Evolutionary conservation across 2,797 vertebrate species (phyloP).

Genomic region (Acropternis orthonyx): DNA sequence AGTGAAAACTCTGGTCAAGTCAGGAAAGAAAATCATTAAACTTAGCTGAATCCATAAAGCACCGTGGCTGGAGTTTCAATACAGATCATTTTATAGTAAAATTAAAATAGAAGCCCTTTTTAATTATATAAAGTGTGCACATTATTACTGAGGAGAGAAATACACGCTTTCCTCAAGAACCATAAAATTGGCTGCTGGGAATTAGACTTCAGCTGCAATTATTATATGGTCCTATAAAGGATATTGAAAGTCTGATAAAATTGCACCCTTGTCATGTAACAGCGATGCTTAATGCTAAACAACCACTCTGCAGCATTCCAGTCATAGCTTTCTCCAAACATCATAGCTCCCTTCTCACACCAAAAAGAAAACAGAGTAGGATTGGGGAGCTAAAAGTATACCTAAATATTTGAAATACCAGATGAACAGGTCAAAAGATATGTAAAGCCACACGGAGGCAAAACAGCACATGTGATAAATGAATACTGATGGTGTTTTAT

Average conservation of each 20-base stretch:
- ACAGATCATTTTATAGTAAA: slow-evolving; percentile 56
- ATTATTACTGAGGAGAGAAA: slow-evolving; percentile 59
- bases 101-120: slow-evolving; percentile 69
- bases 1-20: not conserved
- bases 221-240: slow-evolving; percentile 60
- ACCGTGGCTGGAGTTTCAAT: slow-evolving; percentile 2
- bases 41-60: slow-evolving; percentile 6
- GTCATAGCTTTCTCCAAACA: slow-evolving; percentile 47
- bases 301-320: slow-evolving; percentile 53
- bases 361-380: not conserved
- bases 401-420: slow-evolving; percentile 24
- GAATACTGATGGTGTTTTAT: not conserved
- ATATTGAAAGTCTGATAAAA: slow-evolving; percentile 60
- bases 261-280: slow-evolving; percentile 41
- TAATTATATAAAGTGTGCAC: slow-evolving; percentile 63
- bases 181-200: slow-evolving; percentile 64
- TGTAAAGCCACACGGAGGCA: not conserved
- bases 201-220: slow-evolving; percentile 63
- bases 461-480: not conserved
- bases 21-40: slow-evolving; percentile 37
- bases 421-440: slow-evolving; percentile 21
- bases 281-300: slow-evolving; percentile 42
- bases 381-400: slow-evolving; percentile 22
- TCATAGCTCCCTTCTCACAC: slow-evolving; percentile 22
- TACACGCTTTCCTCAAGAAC: slow-evolving; percentile 51